These are phyloP conservation scores for Linepithema humile DNA, from an alignment of 1,140 invertebrate genomes.

Conservation along the genomic window DNA sequence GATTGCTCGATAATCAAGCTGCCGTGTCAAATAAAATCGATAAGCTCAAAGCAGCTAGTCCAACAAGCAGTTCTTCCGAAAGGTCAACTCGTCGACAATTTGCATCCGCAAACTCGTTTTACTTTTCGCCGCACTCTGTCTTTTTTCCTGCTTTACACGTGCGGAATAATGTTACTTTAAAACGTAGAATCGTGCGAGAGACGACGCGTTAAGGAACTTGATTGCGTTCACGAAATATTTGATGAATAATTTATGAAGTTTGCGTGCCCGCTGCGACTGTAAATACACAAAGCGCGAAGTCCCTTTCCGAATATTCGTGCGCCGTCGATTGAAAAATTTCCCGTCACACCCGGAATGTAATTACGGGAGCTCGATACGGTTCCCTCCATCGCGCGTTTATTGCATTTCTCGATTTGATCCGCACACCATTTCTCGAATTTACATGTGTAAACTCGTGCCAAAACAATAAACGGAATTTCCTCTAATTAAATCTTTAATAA, in stretches of 20 bases:
- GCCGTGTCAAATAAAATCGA: slow-evolving; percentile 26
- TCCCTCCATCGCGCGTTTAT: not conserved
- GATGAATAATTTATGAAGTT: slow-evolving; percentile 53
- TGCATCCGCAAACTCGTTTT: slow-evolving; percentile 54
- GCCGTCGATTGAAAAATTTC: slow-evolving; percentile 15
- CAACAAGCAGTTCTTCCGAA: slow-evolving; percentile 1
- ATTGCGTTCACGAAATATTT: slow-evolving; percentile 55
- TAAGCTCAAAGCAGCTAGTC: not conserved
- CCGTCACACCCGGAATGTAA: not conserved
- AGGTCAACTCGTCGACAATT: slow-evolving; percentile 56
- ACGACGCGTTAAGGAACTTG: slow-evolving; percentile 32
- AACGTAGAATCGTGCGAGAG: not conserved
- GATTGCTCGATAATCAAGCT: slow-evolving; percentile 20
- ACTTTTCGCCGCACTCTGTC: not conserved
- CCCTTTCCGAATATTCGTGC: not conserved
- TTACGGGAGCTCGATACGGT: slow-evolving; percentile 12
- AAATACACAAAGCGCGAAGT: not conserved
- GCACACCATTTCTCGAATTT: not conserved
- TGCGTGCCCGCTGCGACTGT: not conserved
- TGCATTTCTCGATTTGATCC: not conserved
- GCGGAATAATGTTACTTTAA: slow-evolving; percentile 37
- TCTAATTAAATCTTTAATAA: not conserved
- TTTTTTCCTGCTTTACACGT: not conserved
- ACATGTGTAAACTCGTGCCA: not conserved
- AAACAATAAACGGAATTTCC: not conserved